phyloP scores from a whole-genome alignment of 1,140 invertebrate genomes.

The Atta texana region DNA sequence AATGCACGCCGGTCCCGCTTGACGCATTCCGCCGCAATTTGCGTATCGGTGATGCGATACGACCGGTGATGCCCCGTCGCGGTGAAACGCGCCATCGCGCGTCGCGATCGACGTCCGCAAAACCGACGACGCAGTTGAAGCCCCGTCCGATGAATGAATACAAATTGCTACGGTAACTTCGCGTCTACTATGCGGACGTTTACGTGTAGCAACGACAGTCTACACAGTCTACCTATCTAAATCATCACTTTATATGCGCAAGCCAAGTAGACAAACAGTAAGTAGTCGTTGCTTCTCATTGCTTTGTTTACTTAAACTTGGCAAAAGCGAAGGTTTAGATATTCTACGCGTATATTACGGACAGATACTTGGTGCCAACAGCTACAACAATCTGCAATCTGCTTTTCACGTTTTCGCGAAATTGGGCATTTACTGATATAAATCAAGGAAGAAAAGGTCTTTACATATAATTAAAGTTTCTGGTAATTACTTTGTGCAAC shows the following conservation, averaged over 20 bases:
- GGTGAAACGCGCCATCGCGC: slow-evolving; percentile 47
- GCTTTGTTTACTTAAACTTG: slow-evolving; percentile 51
- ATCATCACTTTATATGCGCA: slow-evolving; percentile 62
- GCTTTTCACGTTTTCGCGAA: neutral
- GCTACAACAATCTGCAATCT: neutral
- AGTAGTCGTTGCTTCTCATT: slow-evolving; percentile 49
- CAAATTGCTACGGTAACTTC: slow-evolving; percentile 59
- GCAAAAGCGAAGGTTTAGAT: slow-evolving; percentile 46
- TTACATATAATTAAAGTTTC: neutral
- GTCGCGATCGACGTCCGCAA: slow-evolving; percentile 48
- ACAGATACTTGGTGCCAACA: neutral
- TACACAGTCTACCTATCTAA: slow-evolving; percentile 39
- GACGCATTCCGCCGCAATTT: slow-evolving; percentile 45
- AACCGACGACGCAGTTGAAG: slow-evolving; percentile 50
- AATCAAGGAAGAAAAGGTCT: neutral
- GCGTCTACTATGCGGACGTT: slow-evolving; percentile 38
- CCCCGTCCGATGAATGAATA: slow-evolving; percentile 53
- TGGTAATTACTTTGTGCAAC: neutral
- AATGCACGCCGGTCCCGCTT: slow-evolving; percentile 33
- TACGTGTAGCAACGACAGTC: slow-evolving; percentile 41
- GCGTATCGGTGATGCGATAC: slow-evolving; percentile 36
- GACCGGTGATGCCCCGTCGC: neutral
- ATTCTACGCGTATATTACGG: slow-evolving; percentile 24
- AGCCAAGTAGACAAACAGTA: slow-evolving; percentile 48
- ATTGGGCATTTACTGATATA: neutral